Evolutionary conservation across 2,113 vertebrate species (phyloP), one percentile per base, ranked within the genome.

Genomic region (Protobothrops mucrosquamatus): DNA sequence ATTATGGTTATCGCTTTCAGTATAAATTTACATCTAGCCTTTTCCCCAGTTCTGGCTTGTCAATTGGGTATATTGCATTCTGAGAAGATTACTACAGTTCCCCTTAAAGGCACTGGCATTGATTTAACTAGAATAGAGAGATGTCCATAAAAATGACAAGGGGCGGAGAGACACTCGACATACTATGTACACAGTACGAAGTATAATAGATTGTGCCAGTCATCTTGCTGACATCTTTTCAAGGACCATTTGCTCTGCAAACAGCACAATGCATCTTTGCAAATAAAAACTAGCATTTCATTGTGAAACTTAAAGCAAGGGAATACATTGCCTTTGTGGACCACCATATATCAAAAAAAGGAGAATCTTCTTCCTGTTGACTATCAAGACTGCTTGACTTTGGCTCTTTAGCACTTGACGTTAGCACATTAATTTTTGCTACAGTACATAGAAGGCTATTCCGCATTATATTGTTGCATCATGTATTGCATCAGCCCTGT

Each of bases 141-240:
- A 4, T 96, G 89, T 91, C 96, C 81, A 12, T 94, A 95, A 93
- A 92, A 88, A 86, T 90, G 94, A 88, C 95, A 94, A 89, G n/a
- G 85, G 57, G 54, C 91, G 95, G 93, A 14, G 87, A 87, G 54
- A 3, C 10, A 0, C 90, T 89, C 0, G 0, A 56, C 90, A 7
- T 1, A 4, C 91, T 10, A 55, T 8, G 0, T 90, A 93, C 0
- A 0, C 0, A 4, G 93, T 93, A 0, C 86, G 85, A 24, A 52
- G 43, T 20, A 3, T 2, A 86, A 95, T 26, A 51, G 56, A 91
- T 90, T 86, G 74, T 88, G 22, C 43, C 22, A 57, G 39, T 43
- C 51, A 29, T 0, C 85, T 9, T 0, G 12, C 9, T 69, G 90
- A 15, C 89, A 89, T 74, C 88, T 94, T 96, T 92, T 55, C 94